Evolutionary conservation across 2,113 vertebrate genomes (phyloP), one percentile per base, ranked within the genome.

Genomic region (Hepsetus odoe): DNA sequence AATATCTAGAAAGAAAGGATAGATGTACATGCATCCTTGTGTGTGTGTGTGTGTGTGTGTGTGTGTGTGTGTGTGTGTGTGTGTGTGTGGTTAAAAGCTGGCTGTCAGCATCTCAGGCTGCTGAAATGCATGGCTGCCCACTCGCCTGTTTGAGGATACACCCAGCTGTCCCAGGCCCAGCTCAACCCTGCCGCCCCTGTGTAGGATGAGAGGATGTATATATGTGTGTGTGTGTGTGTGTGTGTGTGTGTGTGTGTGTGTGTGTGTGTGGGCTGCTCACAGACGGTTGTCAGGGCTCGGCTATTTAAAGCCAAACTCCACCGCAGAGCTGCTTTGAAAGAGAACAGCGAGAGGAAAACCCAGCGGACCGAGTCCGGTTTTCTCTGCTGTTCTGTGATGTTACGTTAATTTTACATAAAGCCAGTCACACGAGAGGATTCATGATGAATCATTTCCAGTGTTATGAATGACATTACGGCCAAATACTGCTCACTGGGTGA

Each of bases 251-350:
- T 40, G 70, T 30, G 77, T 79, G 64, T 67, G 44, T 44, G 79
- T 32, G 73, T 66, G 81, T 76, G 62, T 82, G 80, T 76, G 59
- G 77, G 77, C 74, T 67, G 79, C 74, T 80, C 76, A 82, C 71
- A 82, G 80, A 77, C 77, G 69, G 62, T 86, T 86, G 80, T 84
- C 82, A 85, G 80, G 70, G 79, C 81, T 72, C 72, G 49, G 76
- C 76, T 83, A 85, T 85, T 85, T 85, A 83, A 85, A 81, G 79
- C 79, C 32, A 75, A 82, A 80, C 65, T 84, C 73, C 51, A 77
- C 77, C 77, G 80, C 80, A 82, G 73, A 65, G 76, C 75, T 40
- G 65, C 51, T 61, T 67, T 59, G 68, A 77, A 42, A 53, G 20
- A 81, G 30, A 68, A 82, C 35, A 78, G 5, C 18, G 69, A 28